Conservation (phyloP, 2,113 vertebrate genomes). For the Oreocharis arfaki region DNA sequence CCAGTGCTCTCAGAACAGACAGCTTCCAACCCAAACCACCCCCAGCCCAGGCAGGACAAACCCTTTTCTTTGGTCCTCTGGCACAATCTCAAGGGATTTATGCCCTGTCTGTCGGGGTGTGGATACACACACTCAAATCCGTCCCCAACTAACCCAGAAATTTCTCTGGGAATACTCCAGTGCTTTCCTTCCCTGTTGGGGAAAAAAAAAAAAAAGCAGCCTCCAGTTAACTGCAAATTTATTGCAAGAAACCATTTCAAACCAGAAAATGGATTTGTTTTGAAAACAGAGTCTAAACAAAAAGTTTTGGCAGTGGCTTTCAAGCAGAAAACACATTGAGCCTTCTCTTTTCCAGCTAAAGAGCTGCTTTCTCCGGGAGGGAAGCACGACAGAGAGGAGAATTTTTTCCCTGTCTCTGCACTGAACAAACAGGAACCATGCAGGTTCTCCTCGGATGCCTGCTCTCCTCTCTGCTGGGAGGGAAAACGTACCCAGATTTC, state of each 20-base stretch:
- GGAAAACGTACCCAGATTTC: accelerated
- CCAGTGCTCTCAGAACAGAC: neutral
- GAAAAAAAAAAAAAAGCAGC: neutral
- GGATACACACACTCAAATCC: neutral
- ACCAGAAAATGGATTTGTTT: neutral
- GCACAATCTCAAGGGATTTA: neutral
- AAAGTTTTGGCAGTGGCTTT: neutral
- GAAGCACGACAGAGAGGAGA: neutral
- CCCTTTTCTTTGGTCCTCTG: neutral
- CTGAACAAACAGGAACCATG: neutral
- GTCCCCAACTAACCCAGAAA: neutral
- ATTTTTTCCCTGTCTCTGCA: neutral
- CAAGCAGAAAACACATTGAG: neutral
- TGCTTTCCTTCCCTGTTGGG: neutral
- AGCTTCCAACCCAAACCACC: neutral
- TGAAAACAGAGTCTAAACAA: neutral
- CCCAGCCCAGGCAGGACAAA: neutral
- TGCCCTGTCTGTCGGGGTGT: neutral
- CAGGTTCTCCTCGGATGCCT: neutral
- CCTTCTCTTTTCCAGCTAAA: neutral
- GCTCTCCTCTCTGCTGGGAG: neutral
- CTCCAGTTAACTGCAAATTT: neutral
- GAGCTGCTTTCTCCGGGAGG: neutral
- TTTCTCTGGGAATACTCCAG: neutral
- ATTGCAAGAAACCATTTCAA: neutral